Percentiles rank a stretch among this genome's conserved stretches.
These are phyloP conservation scores for Holocentrus rufus DNA, from an alignment of 2,797 vertebrate genomes.

Conservation along the genomic window DNA sequence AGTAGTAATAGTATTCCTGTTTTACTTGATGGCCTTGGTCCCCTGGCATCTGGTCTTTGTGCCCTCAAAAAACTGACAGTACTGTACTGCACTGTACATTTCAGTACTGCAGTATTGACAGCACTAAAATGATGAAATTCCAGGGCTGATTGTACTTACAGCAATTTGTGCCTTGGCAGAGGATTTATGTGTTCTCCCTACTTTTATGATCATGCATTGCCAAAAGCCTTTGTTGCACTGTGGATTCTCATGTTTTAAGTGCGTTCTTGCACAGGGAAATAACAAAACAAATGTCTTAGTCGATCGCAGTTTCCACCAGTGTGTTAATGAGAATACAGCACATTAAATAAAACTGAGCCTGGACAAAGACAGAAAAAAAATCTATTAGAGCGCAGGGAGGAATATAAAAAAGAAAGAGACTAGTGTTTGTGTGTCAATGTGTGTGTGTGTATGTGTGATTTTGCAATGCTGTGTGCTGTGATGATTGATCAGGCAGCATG, in stretches of 20 bases:
- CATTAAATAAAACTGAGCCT: conserved; percentile 9
- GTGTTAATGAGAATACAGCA: conserved; percentile 6
- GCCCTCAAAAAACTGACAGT: too few relatives aligned
- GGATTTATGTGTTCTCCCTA: not conserved
- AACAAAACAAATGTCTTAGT: conserved; percentile 5
- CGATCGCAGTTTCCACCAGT: not conserved
- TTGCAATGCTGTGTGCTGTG: conserved; percentile 14
- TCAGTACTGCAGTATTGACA: too few relatives aligned
- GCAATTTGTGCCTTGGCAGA: not conserved
- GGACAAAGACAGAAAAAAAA: conserved; percentile 7
- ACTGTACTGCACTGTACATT: too few relatives aligned
- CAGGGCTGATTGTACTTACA: too few relatives aligned
- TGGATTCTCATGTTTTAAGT: not conserved
- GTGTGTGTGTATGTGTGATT: conserved; percentile 4
- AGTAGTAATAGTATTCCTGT: too few relatives aligned
- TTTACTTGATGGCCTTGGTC: too few relatives aligned
- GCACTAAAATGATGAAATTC: too few relatives aligned
- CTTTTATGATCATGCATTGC: not conserved
- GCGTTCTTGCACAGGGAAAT: too few relatives aligned
- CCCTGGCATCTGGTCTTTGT: too few relatives aligned
- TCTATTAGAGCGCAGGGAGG: conserved; percentile 1
- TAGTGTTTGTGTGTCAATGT: conserved; percentile 21
- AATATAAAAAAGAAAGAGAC: conserved; percentile 1
- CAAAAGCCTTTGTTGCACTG: conserved; percentile 1
- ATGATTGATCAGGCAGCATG: conserved; percentile 50